Evolutionary conservation across 2,113 vertebrate species (phyloP).

Genomic region (Hippotragus niger): DNA sequence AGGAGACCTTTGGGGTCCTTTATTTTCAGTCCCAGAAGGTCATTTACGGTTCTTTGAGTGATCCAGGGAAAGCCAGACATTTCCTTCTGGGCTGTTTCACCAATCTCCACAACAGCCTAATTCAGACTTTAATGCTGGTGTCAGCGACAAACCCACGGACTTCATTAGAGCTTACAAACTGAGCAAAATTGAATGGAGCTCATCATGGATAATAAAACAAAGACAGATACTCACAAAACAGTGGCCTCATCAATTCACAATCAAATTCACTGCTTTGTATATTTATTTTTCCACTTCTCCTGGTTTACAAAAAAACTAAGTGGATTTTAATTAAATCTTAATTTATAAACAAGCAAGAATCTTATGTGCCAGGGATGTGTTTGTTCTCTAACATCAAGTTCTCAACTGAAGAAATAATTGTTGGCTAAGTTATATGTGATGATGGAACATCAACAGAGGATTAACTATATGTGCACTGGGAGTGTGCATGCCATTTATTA

Average conservation of each 20-base stretch:
- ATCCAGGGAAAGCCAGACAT: slow-evolving; percentile 81
- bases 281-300: slow-evolving; percentile 31
- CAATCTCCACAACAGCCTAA: slow-evolving; percentile 67
- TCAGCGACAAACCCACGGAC: not conserved
- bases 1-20: slow-evolving; percentile 79
- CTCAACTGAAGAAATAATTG: not conserved
- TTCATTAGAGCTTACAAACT: not conserved
- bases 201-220: not conserved
- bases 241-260: not conserved
- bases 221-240: not conserved
- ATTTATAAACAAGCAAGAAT: slow-evolving; percentile 34
- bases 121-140: not conserved
- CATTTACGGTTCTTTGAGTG: slow-evolving; percentile 76
- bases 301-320: not conserved
- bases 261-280: not conserved
- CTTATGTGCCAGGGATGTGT: not conserved
- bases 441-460: not conserved
- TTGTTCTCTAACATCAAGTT: slow-evolving; percentile 13
- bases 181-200: not conserved
- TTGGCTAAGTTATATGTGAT: not conserved
- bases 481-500: not conserved
- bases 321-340: slow-evolving; percentile 48
- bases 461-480: not conserved
- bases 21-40: slow-evolving; percentile 83
- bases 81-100: slow-evolving; percentile 62